Conservation (phyloP, 2,888 invertebrate genomes). For the Salticus scenicus region DNA sequence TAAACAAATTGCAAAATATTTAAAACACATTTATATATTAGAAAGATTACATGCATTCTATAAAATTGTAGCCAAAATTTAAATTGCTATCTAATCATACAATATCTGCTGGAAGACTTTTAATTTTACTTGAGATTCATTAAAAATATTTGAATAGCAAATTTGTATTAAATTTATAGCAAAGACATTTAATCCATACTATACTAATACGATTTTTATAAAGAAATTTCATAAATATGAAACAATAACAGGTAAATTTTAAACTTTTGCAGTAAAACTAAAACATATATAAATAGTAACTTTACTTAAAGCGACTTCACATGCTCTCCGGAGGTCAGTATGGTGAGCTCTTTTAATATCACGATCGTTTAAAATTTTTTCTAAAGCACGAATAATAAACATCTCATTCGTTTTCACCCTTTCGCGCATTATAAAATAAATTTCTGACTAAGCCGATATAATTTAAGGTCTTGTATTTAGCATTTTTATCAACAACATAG, state of each 20-base stretch:
- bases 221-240: too few relatives aligned
- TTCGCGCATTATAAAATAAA: conserved; percentile 65
- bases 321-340: conserved; percentile 95
- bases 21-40: too few relatives aligned
- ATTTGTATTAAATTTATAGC: too few relatives aligned
- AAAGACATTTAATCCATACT: too few relatives aligned
- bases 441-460: conserved; percentile 40
- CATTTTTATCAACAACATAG: background rate
- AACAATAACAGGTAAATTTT: background rate
- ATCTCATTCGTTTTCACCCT: conserved; percentile 78
- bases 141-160: too few relatives aligned
- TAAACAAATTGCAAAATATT: too few relatives aligned
- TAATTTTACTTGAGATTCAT: too few relatives aligned
- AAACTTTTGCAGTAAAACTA: background rate
- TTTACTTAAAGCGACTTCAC: conserved; percentile 96
- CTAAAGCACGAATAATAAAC: conserved; percentile 98
- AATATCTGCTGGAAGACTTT: too few relatives aligned
- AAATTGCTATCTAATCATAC: too few relatives aligned
- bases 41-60: too few relatives aligned
- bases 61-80: too few relatives aligned
- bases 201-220: too few relatives aligned
- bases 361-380: conserved; percentile 98
- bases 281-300: conserved; percentile 75
- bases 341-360: conserved; percentile 97
- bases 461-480: conserved; percentile 2